Percentiles rank a stretch among this genome's conserved stretches.
Conservation (phyloP, 2,888 invertebrate species). For the Hemicrepidius hirtus region DNA sequence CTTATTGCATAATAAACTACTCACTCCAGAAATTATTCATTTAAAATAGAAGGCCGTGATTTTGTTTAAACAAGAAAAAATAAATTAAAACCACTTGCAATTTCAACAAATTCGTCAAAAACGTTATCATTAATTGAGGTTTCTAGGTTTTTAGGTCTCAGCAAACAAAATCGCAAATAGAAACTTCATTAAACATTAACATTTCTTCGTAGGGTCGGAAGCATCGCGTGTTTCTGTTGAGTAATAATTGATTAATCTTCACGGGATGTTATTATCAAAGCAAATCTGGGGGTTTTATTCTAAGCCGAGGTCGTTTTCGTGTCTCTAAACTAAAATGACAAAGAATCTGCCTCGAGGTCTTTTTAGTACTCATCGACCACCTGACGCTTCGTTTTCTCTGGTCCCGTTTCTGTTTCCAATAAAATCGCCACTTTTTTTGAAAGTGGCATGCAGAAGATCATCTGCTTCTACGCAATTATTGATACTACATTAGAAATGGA, state of each 20-base stretch:
- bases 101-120: not conserved
- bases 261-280: slow-evolving; percentile 5
- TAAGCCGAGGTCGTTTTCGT: slow-evolving; percentile 3
- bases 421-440: slow-evolving; percentile 38
- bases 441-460: slow-evolving; percentile 15
- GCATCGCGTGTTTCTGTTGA: slow-evolving; percentile 10
- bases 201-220: slow-evolving; percentile 4
- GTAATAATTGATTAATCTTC: slow-evolving; percentile 2
- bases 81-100: not conserved
- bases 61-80: not conserved
- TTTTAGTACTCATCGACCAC: slow-evolving; percentile 27
- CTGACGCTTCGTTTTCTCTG: slow-evolving; percentile 41
- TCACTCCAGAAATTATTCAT: not conserved
- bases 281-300: slow-evolving; percentile 6
- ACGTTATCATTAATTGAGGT: slow-evolving; percentile 12
- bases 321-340: not conserved
- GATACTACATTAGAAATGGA: not conserved
- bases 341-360: slow-evolving; percentile 18
- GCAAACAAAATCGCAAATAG: slow-evolving; percentile 9
- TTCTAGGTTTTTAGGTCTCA: slow-evolving; percentile 33
- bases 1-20: slow-evolving; percentile 1
- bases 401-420: slow-evolving; percentile 29
- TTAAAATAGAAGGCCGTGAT: slow-evolving; percentile 2
- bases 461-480: slow-evolving; percentile 9
- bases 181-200: not conserved